Evolutionary conservation across 2,888 invertebrate genomes (phyloP).

Genomic region (Coenonympha glycerion): DNA sequence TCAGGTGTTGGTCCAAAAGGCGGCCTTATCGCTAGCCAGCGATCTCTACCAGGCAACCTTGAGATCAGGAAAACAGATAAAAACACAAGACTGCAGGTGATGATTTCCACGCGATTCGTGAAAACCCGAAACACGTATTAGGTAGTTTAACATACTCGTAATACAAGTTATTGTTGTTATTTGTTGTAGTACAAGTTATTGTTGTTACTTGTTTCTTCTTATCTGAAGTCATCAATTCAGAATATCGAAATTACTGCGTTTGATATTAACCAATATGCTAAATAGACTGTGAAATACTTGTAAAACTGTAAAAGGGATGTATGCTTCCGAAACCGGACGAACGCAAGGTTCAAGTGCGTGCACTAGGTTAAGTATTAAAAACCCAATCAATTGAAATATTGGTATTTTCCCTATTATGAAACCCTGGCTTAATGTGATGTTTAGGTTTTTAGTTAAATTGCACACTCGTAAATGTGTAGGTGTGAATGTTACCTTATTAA

Average conservation of each 20-base stretch:
- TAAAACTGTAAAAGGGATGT: not conserved
- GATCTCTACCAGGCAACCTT: no score
- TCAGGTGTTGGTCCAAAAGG: no score
- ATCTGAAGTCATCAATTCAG: no score
- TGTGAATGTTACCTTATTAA: not conserved
- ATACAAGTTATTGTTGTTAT: no score
- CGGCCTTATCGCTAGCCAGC: no score
- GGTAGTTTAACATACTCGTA: no score
- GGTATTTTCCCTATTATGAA: not conserved
- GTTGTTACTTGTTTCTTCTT: no score
- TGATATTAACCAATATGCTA: not conserved
- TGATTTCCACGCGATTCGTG: no score
- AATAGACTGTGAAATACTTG: constrained; percentile 1
- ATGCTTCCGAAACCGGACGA: not conserved
- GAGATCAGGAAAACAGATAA: no score
- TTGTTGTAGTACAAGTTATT: no score
- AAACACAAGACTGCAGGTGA: no score
- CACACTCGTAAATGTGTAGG: not conserved
- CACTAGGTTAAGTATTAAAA: not conserved
- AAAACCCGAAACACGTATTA: no score
- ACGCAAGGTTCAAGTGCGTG: constrained; percentile 2
- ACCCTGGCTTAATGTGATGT: not conserved
- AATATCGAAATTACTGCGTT: not conserved
- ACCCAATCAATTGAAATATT: not conserved
- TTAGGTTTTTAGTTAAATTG: not conserved